Evolutionary conservation across 2,113 vertebrate genomes (phyloP).

Genomic region (human): DNA sequence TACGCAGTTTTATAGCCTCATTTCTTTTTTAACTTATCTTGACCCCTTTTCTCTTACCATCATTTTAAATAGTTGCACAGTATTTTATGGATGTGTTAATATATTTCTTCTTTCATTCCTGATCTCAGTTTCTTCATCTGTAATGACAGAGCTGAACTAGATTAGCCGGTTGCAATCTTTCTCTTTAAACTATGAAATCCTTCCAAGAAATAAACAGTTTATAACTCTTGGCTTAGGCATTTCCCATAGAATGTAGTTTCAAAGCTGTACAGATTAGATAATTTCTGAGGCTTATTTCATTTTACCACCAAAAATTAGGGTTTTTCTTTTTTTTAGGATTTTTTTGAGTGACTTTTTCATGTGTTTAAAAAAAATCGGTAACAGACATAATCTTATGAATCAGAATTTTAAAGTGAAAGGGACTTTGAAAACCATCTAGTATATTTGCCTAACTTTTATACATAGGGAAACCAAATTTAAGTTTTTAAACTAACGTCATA

Average conservation of each 20-base stretch:
- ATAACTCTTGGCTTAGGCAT: background rate
- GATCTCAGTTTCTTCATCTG: conserved; percentile 19
- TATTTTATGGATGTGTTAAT: conserved; percentile 18
- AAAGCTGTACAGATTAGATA: conserved; percentile 38
- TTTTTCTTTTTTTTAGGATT: background rate
- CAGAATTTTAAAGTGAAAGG: conserved; percentile 51
- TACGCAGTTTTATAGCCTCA: background rate
- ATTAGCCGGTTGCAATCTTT: conserved; percentile 2
- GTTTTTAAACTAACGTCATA: background rate
- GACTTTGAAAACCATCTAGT: background rate
- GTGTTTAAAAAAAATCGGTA: conserved; percentile 2
- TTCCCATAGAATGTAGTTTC: conserved; percentile 3
- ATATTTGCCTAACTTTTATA: background rate
- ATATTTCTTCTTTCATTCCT: background rate
- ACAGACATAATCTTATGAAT: conserved; percentile 36
- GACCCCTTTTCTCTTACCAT: background rate
- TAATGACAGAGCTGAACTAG: background rate
- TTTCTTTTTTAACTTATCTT: conserved; percentile 27
- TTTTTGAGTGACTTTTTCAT: background rate
- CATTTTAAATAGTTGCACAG: background rate
- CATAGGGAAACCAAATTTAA: conserved; percentile 19
- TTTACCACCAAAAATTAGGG: background rate
- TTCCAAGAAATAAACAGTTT: conserved; percentile 45
- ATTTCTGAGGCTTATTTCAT: conserved; percentile 25
- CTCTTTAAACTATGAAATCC: conserved; percentile 27